phyloP scores from a whole-genome alignment of 2,797 vertebrate species.

The Picus viridis region DNA sequence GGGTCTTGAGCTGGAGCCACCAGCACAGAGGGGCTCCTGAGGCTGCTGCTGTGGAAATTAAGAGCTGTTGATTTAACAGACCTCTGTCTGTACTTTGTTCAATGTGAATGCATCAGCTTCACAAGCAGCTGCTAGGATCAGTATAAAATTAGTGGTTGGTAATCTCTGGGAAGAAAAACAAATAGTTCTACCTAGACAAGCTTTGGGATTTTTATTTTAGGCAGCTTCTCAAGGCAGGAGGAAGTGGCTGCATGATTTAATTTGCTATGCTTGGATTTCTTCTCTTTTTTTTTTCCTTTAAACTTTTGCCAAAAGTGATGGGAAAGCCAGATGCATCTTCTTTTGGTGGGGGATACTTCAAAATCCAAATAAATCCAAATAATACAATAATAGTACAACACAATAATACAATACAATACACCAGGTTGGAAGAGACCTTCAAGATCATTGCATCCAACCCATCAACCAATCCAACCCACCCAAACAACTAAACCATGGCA shows the following conservation, averaged over 20 bases:
- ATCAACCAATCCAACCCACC: too few relatives aligned
- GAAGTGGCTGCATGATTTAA: conserved; percentile 42
- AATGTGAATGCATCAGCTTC: not conserved
- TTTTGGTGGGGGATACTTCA: not conserved
- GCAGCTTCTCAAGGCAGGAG: not conserved
- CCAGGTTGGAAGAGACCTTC: too few relatives aligned
- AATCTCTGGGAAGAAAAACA: not conserved
- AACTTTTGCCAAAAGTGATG: conserved; percentile 59
- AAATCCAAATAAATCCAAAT: conserved; percentile 45
- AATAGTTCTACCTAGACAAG: not conserved
- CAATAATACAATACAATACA: too few relatives aligned
- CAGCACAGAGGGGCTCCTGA: not conserved
- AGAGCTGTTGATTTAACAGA: not conserved
- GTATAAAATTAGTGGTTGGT: not conserved
- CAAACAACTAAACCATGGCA: too few relatives aligned
- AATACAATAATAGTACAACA: too few relatives aligned
- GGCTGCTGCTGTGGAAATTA: accelerated
- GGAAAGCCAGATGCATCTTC: conserved; percentile 19
- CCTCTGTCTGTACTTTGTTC: not conserved
- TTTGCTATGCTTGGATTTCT: conserved; percentile 46
- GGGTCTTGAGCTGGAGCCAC: not conserved
- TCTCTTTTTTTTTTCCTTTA: conserved; percentile 49
- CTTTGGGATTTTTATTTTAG: not conserved
- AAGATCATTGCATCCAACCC: too few relatives aligned
- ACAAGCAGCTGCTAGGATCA: accelerated